Base-by-base conservation (phyloP, 1,140 invertebrate species). In the Aphis gossypii region DNA sequence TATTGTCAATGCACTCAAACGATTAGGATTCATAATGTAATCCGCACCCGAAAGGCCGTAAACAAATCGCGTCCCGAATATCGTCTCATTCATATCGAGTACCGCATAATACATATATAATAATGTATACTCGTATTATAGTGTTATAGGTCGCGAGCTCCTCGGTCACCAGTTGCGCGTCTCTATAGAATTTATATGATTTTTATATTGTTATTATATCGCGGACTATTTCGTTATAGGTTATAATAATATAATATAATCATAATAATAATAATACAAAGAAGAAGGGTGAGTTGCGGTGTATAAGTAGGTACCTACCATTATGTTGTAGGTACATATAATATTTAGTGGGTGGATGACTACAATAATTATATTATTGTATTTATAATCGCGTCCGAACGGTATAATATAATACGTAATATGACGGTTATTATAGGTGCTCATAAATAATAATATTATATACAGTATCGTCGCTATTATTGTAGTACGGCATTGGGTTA, bases 21-120 rank as follows among this genome's bases (percentile, higher is more conserved):
- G 87, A 89, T 89, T 89, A 89, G 87, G 87, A 89, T 21, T 54
- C n/a, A 21, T 44, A 60, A 23, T 60, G 35, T 60, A 60, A 90
- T 90, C 88, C 54, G 54, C 54, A 30, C 82, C 20, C 88, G 25
- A 90, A 90, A 41, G 88, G 88, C 54, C 88, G 38, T 44, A 44
- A 60, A 90, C 88, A 90, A 60, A 90, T 60, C 54, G 88, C 38
- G n/a, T 41, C 48, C 46, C n/a, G 25, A 90, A 60, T 90, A 41
- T 41, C 11, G 41, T 76, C n/a, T 11, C 48, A n/a, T 76, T 76
- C 60, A n/a, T 51, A 51, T 51, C 48, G 14, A 18, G 48, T 51
- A 51, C 48, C 2, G 18, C 14, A 20, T 3, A 3, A 20, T 35
- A 51, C 25, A 41, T 41, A 41, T 41, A 23, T 56, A 56, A 21